A percentile compares a stretch with the other conserved stretches of the same genome.
Conservation (phyloP, 53 echinoderm and acorn worm genomes). For the Paracentrotus lividus region DNA sequence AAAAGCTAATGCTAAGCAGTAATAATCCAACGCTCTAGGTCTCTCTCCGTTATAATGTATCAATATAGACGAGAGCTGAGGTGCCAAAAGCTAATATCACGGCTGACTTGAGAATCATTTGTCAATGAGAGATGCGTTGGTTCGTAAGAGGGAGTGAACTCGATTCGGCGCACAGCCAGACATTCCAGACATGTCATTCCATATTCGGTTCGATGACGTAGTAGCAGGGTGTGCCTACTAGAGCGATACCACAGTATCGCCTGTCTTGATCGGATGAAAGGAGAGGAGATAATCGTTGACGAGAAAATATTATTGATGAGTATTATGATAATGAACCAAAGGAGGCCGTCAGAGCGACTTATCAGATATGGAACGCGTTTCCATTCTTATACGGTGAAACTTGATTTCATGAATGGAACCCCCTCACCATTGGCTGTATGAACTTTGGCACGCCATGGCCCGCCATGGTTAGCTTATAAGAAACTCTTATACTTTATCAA, state of each 20-base stretch:
- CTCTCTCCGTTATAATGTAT: neutral
- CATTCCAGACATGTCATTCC: slow-evolving; percentile 72
- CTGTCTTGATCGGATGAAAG: slow-evolving; percentile 35
- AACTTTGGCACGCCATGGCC: neutral
- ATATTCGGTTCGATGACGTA: slow-evolving; percentile 71
- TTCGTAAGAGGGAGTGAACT: slow-evolving; percentile 50
- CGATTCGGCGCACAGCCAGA: slow-evolving; percentile 67
- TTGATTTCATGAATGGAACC: neutral
- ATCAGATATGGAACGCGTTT: neutral
- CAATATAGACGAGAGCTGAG: slow-evolving; percentile 17
- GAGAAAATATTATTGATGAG: slow-evolving; percentile 2
- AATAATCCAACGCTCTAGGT: slow-evolving; percentile 11
- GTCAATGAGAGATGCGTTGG: neutral
- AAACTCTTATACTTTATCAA: neutral
- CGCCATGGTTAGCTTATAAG: too few relatives aligned
- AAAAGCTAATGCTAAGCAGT: neutral
- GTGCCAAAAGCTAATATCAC: neutral
- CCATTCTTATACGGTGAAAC: neutral
- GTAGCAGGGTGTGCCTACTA: slow-evolving; percentile 66
- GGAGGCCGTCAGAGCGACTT: neutral
- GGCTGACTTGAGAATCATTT: neutral
- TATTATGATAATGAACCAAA: neutral
- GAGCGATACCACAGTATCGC: slow-evolving; percentile 50
- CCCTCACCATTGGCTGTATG: neutral
- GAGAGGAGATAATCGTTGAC: neutral